phyloP scores from a whole-genome alignment of 2,113 vertebrate genomes.

The Chinchilla lanigera region DNA sequence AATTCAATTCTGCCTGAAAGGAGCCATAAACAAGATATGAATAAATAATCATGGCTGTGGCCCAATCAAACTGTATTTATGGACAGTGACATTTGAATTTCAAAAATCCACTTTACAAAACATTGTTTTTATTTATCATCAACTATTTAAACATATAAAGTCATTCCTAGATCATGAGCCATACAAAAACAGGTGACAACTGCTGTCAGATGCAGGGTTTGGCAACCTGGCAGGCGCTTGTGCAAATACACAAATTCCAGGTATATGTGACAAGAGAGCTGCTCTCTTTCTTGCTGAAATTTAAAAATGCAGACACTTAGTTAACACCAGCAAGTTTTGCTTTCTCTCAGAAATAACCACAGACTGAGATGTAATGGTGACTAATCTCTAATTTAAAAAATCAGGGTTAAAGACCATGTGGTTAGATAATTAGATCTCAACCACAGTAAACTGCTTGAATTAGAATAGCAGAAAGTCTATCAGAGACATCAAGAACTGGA shows the following conservation, averaged over 20 bases:
- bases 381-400: conserved; percentile 74
- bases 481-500: background rate
- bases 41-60: background rate
- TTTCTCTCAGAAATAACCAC: conserved; percentile 69
- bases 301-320: background rate
- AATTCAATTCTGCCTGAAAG: background rate
- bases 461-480: conserved; percentile 25
- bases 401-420: conserved; percentile 66
- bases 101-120: background rate
- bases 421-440: conserved; percentile 70
- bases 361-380: conserved; percentile 55
- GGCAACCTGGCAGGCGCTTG: background rate
- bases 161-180: background rate
- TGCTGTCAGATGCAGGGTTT: background rate
- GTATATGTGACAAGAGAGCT: background rate
- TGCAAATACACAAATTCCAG: background rate
- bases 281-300: background rate
- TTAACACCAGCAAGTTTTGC: background rate
- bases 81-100: background rate
- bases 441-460: conserved; percentile 61
- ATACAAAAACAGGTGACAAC: background rate
- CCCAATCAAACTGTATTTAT: background rate
- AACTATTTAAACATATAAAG: background rate
- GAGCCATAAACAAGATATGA: background rate
- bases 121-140: conserved; percentile 8